Evolutionary conservation across 2,113 vertebrate genomes (phyloP), one percentile per base, ranked within the genome.

Genomic region (Labeo rohita): DNA sequence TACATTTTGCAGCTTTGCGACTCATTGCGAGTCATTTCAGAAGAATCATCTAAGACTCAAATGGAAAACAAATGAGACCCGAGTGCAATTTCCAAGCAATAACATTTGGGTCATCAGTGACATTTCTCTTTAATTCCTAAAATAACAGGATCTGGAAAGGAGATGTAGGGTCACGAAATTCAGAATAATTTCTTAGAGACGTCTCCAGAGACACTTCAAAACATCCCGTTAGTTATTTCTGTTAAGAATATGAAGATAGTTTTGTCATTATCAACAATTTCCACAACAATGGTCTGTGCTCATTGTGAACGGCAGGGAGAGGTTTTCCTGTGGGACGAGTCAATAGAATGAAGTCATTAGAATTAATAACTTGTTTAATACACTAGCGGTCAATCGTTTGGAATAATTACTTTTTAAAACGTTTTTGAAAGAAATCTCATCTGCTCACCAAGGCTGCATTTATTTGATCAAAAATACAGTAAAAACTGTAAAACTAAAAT

Each of bases 51-150:
- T 49, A 74, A 8, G 45, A 15, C 72, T 21, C 45, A 15, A 23
- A 49, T 13, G 10, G 6, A 49, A 23, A 49, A 23, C 43, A 7
- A 74, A 23, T 0, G 3, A 28, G 43, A 50, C 13, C 21, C 0
- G 6, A 50, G 11, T 45, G 72, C 18, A 5, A 4, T 72, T 72
- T 72, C 68, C 36, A 43, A 43, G 68, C 18, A 45, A 45, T 45
- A 50, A 50, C 45, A 75, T 23, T 50, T 50, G 73, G 45, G 12
- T 50, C 72, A 74, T 74, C 45, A 75, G 73, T 50, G 73, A 75
- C 73, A 23, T 50, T 75, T 75, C 73, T 75, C 73, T 75, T 75
- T 75, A 50, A 77, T 36, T 36, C 13, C 50, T 36, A 16, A 34
- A 77, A 77, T 54, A 77, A 54, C 50, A 54, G 50, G 47, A 52